phyloP scores from a whole-genome alignment of 2,113 vertebrate species.

The Myrmecobius fasciatus region DNA sequence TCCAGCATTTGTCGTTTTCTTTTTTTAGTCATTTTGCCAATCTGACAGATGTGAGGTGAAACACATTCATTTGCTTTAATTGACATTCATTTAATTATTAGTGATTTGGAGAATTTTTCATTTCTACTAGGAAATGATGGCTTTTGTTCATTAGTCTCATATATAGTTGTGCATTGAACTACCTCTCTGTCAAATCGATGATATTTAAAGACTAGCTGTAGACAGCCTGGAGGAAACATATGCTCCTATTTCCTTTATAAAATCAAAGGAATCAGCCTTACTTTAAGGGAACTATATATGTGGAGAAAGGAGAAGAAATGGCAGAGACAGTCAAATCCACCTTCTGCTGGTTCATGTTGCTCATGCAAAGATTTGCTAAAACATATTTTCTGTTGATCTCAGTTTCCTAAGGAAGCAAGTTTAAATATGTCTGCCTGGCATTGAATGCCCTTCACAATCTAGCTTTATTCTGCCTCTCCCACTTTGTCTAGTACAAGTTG shows the following conservation, averaged over 20 bases:
- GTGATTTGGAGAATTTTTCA: too few species aligned
- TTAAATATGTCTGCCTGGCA: neutral
- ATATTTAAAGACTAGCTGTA: neutral
- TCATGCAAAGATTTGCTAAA: neutral
- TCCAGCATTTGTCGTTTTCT: too few species aligned
- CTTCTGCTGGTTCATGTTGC: neutral
- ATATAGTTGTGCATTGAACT: neutral
- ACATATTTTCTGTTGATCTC: neutral
- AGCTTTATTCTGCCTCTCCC: neutral
- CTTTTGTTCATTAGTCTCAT: too few species aligned
- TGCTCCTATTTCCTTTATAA: neutral
- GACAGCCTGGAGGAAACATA: neutral
- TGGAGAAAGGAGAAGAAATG: neutral
- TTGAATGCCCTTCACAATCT: neutral
- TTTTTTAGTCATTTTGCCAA: too few species aligned
- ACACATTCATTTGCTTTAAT: too few species aligned
- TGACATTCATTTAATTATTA: too few species aligned
- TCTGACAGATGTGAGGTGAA: too few species aligned
- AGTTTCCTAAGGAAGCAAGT: neutral
- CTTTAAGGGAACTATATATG: neutral
- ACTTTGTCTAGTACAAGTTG: neutral
- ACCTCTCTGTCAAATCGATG: neutral
- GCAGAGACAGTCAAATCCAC: neutral
- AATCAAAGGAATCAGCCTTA: neutral
- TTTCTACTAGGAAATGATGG: too few species aligned